Conservation (phyloP, 1,140 invertebrate genomes). For the Ylistrum balloti region DNA sequence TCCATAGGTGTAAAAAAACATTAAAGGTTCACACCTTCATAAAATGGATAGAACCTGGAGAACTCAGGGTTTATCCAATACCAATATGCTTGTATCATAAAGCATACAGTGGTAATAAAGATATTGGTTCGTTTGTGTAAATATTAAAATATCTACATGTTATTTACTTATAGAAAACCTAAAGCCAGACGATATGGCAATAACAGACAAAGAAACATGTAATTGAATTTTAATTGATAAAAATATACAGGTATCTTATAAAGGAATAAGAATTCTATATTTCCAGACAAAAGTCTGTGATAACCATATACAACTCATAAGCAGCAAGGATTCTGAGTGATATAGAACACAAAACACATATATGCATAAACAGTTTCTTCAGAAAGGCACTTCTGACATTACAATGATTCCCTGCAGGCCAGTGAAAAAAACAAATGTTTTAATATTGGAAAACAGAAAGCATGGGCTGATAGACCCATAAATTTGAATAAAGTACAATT, state of each 20-base stretch:
- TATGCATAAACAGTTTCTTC: not conserved
- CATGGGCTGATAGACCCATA: not conserved
- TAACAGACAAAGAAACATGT: no score
- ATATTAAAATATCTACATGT: not conserved
- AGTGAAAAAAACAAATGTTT: not conserved
- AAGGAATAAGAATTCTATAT: not conserved
- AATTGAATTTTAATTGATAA: no score
- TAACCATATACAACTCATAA: no score
- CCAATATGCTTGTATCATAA: not conserved
- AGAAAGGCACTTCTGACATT: not conserved
- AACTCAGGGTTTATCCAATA: not conserved
- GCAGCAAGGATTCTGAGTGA: not conserved
- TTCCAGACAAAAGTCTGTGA: not conserved
- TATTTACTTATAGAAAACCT: no score
- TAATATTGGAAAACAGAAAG: not conserved
- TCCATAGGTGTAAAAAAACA: not conserved
- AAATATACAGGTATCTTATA: no score
- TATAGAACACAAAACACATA: not conserved
- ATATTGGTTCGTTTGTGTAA: not conserved
- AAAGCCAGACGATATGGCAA: no score
- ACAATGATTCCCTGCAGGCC: not conserved
- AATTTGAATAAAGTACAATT: constrained; percentile 4
- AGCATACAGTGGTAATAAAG: no score
- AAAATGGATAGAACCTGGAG: not conserved
- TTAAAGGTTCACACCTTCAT: not conserved